These are phyloP conservation scores for Raja brachyura DNA, from an alignment of 2,113 vertebrate genomes.

Conservation along the genomic window DNA sequence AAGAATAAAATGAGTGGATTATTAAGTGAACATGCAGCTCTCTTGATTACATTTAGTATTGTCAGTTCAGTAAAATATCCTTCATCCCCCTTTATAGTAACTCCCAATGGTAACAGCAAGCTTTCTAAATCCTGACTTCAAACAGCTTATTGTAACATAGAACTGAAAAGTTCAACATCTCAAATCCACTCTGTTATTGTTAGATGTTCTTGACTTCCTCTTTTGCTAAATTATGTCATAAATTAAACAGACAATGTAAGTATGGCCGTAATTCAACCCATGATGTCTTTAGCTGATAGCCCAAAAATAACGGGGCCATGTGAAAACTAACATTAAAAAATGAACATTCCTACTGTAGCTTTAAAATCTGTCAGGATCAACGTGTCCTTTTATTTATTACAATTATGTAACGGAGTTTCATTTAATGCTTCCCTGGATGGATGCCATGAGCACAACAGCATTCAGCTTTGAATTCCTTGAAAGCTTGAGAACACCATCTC, in stretches of 20 bases:
- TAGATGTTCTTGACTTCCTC: constrained; percentile 22
- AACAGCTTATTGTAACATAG: constrained; percentile 11
- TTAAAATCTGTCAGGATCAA: background rate
- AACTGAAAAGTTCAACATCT: constrained; percentile 31
- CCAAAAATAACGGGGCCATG: background rate
- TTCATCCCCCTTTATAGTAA: constrained; percentile 10
- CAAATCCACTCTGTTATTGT: constrained; percentile 24
- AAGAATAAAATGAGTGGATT: background rate
- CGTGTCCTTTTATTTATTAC: background rate
- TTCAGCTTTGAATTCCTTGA: background rate
- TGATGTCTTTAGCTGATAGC: background rate
- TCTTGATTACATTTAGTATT: constrained; percentile 2
- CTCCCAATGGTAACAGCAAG: background rate
- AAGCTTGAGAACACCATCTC: background rate
- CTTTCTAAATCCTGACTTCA: constrained; percentile 18
- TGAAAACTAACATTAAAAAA: background rate
- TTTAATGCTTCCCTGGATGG: background rate
- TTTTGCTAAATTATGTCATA: constrained; percentile 4
- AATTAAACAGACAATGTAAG: constrained; percentile 25
- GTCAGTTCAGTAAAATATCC: constrained; percentile 30
- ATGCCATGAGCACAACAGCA: background rate
- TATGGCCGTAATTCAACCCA: background rate
- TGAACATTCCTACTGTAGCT: background rate
- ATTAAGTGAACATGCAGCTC: background rate
- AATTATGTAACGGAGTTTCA: background rate